Evolutionary conservation across 2,888 invertebrate species (phyloP), one percentile per base, ranked within the genome.

Genomic region (Molanna angustata): DNA sequence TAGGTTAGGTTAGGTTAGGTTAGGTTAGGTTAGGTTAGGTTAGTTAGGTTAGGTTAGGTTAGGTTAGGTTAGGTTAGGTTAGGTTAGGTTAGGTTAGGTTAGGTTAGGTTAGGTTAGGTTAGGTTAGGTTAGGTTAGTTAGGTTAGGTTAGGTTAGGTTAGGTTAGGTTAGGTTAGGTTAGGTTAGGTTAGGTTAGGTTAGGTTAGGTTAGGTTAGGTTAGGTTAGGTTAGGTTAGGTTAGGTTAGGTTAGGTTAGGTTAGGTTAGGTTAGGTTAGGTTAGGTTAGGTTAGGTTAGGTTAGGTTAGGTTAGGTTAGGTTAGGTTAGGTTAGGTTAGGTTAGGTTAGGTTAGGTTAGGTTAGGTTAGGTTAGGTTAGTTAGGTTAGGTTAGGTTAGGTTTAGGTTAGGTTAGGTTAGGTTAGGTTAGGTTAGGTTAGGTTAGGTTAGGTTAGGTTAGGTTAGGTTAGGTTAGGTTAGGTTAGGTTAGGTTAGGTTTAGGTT

Each of bases 91-190:
- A n/a, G n/a, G n/a, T n/a, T n/a, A n/a, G n/a, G n/a, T n/a, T n/a
- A n/a, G n/a, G n/a, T n/a, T n/a, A n/a, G n/a, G n/a, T n/a, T n/a
- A n/a, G n/a, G n/a, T n/a, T n/a, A n/a, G n/a, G n/a, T n/a, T n/a
- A n/a, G n/a, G n/a, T n/a, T n/a, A n/a, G n/a, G n/a, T n/a, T n/a
- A n/a, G n/a, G n/a, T n/a, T n/a, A n/a, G n/a, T n/a, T n/a, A n/a
- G n/a, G n/a, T n/a, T n/a, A n/a, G n/a, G n/a, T n/a, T n/a, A n/a
- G n/a, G n/a, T n/a, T n/a, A n/a, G n/a, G 39, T 39, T 39, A 39
- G 39, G 39, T 39, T 39, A 39, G 39, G 39, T 39, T 39, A n/a
- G n/a, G 39, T 39, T 39, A 39, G 39, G 39, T 39, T n/a, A n/a
- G n/a, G n/a, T n/a, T 39, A 39, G 39, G 39, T 39, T 39, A 39